phyloP scores from a whole-genome alignment of 2,797 vertebrate species.

The Rhinatrema bivittatum region DNA sequence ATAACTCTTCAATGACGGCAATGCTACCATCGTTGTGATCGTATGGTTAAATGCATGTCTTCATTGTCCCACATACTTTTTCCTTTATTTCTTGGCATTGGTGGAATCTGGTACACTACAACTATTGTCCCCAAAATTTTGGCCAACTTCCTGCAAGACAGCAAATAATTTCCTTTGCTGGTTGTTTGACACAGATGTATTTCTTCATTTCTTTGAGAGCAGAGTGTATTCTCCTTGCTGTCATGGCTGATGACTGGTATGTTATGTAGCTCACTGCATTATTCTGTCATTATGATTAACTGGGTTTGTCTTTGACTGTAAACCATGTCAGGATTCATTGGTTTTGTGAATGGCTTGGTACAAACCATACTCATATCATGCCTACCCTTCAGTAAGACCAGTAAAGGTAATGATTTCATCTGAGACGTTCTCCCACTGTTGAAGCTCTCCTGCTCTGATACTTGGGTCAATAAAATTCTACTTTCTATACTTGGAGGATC shows the following conservation, averaged over 20 bases:
- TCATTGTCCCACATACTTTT: constrained; percentile 3
- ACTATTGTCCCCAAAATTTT: neutral
- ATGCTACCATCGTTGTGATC: neutral
- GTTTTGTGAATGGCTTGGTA: neutral
- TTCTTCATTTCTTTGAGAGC: constrained; percentile 1
- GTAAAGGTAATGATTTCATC: constrained; percentile 2
- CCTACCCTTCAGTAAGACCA: constrained; percentile 2
- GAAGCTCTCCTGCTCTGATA: constrained; percentile 1
- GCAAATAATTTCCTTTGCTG: constrained; percentile 1
- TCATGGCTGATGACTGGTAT: constrained; percentile 6
- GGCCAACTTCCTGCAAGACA: neutral
- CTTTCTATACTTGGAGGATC: constrained; percentile 1
- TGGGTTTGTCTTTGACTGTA: neutral
- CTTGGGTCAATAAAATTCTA: neutral
- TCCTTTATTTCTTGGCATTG: neutral
- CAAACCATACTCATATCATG: neutral
- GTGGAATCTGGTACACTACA: neutral
- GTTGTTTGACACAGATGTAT: constrained; percentile 7
- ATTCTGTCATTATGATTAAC: neutral
- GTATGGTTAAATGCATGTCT: neutral
- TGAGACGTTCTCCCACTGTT: constrained; percentile 5
- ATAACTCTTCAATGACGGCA: neutral
- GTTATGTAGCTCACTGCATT: constrained; percentile 2
- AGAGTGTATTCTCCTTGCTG: neutral
- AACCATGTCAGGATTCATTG: neutral